Evolutionary conservation across 2,888 invertebrate species (phyloP).

Genomic region (Hypercompe scribonia): DNA sequence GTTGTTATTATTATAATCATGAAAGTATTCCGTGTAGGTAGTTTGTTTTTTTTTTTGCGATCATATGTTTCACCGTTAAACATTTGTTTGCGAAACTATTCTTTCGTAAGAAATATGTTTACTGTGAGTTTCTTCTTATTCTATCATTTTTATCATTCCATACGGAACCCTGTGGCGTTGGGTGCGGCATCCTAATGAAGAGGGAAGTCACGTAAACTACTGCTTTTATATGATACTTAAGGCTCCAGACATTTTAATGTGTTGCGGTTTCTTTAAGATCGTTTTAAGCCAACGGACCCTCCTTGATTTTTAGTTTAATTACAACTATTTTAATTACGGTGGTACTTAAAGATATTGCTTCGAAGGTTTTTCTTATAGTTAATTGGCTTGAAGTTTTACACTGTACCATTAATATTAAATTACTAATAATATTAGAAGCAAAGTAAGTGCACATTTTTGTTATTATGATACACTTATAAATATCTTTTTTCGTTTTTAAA

Average conservation of each 20-base stretch:
- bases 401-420: too few species aligned
- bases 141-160: slow-evolving; percentile 33
- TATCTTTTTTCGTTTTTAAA: too few species aligned
- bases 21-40: too few species aligned
- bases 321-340: slow-evolving; percentile 4
- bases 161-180: slow-evolving; percentile 30
- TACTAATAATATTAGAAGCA: too few species aligned
- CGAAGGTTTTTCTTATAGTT: background rate
- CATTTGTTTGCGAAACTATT: slow-evolving; percentile 17
- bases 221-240: slow-evolving; percentile 48
- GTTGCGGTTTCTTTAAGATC: slow-evolving; percentile 36
- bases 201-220: slow-evolving; percentile 59
- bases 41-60: too few species aligned
- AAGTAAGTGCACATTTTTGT: too few species aligned
- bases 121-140: slow-evolving; percentile 12
- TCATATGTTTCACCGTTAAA: slow-evolving; percentile 7
- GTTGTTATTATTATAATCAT: too few species aligned
- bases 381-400: background rate
- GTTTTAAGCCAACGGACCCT: slow-evolving; percentile 34
- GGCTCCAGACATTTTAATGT: slow-evolving; percentile 59
- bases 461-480: too few species aligned
- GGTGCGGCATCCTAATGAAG: slow-evolving; percentile 52
- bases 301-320: slow-evolving; percentile 4
- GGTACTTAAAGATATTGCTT: background rate
- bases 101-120: slow-evolving; percentile 6